Conservation (phyloP, 37 sponge, comb jelly and placozoan genomes). For the Ianthella basta region DNA sequence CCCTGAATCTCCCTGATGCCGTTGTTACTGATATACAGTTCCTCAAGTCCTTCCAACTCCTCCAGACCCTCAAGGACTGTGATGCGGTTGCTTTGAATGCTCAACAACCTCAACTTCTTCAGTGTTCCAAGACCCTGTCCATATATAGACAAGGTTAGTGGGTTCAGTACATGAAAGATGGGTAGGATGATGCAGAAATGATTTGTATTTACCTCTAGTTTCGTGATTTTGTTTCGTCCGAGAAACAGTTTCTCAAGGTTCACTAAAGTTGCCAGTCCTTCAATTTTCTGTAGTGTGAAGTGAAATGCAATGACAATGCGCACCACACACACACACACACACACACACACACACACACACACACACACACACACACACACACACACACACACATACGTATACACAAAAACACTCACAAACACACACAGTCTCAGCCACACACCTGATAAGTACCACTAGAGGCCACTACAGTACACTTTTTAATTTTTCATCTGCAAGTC, state of each 20-base stretch:
- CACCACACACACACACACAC: neutral
- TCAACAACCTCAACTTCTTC: slow-evolving; percentile 62
- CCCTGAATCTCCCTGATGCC: slow-evolving; percentile 76
- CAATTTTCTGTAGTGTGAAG: slow-evolving; percentile 58
- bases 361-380: neutral
- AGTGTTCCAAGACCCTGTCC: slow-evolving; percentile 66
- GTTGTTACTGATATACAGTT: slow-evolving; percentile 90
- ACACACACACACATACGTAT: slow-evolving; percentile 22
- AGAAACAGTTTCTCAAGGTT: slow-evolving; percentile 85
- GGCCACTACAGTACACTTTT: no score
- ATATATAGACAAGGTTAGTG: neutral
- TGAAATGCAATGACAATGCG: neutral
- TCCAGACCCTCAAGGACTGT: slow-evolving; percentile 80
- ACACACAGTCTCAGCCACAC: neutral
- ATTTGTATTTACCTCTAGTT: slow-evolving; percentile 54
- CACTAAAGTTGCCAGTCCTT: slow-evolving; percentile 77
- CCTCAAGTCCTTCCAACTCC: slow-evolving; percentile 57
- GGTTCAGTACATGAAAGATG: neutral
- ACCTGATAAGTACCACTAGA: no score
- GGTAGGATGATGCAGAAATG: neutral
- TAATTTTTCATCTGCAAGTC: no score
- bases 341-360: neutral
- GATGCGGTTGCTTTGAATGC: slow-evolving; percentile 83
- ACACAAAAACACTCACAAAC: neutral
- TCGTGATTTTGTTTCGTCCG: slow-evolving; percentile 88